phyloP scores from a whole-genome alignment of 2,888 invertebrate genomes.

The Unio pictorum region DNA sequence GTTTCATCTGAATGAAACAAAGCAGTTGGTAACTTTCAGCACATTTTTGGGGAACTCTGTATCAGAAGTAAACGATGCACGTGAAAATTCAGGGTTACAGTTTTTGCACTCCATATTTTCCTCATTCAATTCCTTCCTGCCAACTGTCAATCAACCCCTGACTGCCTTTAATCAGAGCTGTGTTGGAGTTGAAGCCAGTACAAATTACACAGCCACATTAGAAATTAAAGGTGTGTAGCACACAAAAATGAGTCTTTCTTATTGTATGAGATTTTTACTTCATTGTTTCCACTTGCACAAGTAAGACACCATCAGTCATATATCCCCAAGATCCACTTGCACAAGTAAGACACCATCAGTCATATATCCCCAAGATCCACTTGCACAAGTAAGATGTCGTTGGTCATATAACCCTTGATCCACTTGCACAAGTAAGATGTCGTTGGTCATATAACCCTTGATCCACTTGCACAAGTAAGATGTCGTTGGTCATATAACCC shows the following conservation, averaged over 20 bases:
- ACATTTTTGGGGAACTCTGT: constrained; percentile 21
- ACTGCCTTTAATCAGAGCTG: constrained; percentile 67
- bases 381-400: too few species aligned
- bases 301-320: too few species aligned
- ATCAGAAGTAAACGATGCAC: constrained; percentile 17
- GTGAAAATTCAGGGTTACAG: constrained; percentile 14
- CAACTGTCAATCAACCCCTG: constrained; percentile 49
- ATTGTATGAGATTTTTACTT: too few species aligned
- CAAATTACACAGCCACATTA: constrained; percentile 55
- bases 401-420: too few species aligned
- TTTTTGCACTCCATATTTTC: constrained; percentile 21
- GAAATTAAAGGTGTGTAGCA: constrained; percentile 52
- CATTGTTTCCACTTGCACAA: too few species aligned
- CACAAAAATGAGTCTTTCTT: constrained; percentile 3
- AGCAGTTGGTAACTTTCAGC: constrained; percentile 16
- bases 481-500: too few species aligned
- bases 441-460: too few species aligned
- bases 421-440: too few species aligned
- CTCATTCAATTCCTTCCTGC: constrained; percentile 19
- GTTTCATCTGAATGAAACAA: constrained; percentile 6
- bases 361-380: too few species aligned
- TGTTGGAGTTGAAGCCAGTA: constrained; percentile 60
- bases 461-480: too few species aligned
- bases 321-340: too few species aligned
- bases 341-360: too few species aligned